Base-by-base conservation (phyloP, 2,888 invertebrate species). In the Brenthis hecate region DNA sequence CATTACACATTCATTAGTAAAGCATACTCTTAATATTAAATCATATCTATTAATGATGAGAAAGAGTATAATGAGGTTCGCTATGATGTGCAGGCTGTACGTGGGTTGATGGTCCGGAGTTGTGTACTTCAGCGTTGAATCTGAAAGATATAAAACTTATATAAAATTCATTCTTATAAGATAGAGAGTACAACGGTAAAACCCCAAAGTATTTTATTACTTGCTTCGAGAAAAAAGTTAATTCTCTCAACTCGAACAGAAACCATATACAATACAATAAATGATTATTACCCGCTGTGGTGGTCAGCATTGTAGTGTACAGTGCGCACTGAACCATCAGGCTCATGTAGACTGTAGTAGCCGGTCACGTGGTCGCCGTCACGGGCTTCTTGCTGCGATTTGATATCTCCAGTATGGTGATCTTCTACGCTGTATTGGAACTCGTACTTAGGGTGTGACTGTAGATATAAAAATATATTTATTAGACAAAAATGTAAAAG, bases 231-330 rank as follows among this genome's bases (percentile, higher is more conserved):
- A 43, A 43, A 43, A 11, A 43, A 43, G 36, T 43, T 43, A 43
- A 11, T 8, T 43, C 11, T 43, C 51, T n/a, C 16, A 53, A 8
- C 51, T 8, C 1, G 51, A 4, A 16, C 16, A 16, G 16, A 53
- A 8, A 14, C 1, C 14, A 53, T 43, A 43, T 43, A 43, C 36
- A 43, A 43, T 13, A 4, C 43, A 50, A 48, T 36, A 28, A 50
- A 61, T 47, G 3, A 48, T 57, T 78, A 84, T 77, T 87, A 94
- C 89, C 94, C 94, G 79, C 89, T 93, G 76, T 94, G 93, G 75
- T 93, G 93, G 75, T 94, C 94, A 74, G 94, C 94, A 71, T 92
- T 92, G 82, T 94, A 94, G 85, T 94, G 87, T 47, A 94, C 94
- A 58, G 92, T 93, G 75, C 94, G 88, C 74, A 93, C 82, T 74